phyloP scores from a whole-genome alignment of 2,888 invertebrate genomes.

The Lycaena phlaeas region DNA sequence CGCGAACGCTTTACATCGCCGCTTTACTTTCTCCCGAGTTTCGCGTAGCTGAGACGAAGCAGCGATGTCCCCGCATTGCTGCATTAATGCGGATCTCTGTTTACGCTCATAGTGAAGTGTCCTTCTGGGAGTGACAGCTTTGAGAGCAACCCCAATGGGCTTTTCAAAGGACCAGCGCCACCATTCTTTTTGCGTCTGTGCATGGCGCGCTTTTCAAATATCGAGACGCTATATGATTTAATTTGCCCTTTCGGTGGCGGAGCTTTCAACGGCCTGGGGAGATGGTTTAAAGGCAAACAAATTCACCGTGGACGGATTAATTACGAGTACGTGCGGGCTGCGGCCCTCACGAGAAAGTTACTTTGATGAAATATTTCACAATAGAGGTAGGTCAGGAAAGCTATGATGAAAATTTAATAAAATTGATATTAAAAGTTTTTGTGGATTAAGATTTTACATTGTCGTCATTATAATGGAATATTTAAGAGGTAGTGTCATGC shows the following conservation, averaged over 20 bases:
- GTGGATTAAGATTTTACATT: too few relatives aligned
- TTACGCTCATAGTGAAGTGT: conserved; percentile 45
- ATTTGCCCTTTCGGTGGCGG: conserved; percentile 56
- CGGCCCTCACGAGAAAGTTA: conserved; percentile 1
- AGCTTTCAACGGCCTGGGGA: conserved; percentile 36
- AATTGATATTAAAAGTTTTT: too few relatives aligned
- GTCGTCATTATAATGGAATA: too few relatives aligned
- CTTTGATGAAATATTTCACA: background rate
- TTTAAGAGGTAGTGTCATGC: too few relatives aligned
- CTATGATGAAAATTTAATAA: background rate
- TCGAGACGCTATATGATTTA: conserved; percentile 68
- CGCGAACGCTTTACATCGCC: conserved; percentile 37
- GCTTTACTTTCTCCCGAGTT: conserved; percentile 33
- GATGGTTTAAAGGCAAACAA: conserved; percentile 28
- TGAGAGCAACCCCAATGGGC: conserved; percentile 60
- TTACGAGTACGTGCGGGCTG: conserved; percentile 11
- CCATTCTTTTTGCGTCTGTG: conserved; percentile 60
- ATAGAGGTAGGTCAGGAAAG: conserved; percentile 1
- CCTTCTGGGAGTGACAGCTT: conserved; percentile 66
- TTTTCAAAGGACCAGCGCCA: conserved; percentile 64
- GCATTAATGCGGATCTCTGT: conserved; percentile 34
- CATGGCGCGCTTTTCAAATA: conserved; percentile 58
- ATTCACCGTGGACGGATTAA: conserved; percentile 18
- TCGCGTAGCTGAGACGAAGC: conserved; percentile 23
- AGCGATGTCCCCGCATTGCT: conserved; percentile 32